These are phyloP conservation scores for Andrena bucephala DNA, from an alignment of 2,888 invertebrate genomes.

Conservation along the genomic window DNA sequence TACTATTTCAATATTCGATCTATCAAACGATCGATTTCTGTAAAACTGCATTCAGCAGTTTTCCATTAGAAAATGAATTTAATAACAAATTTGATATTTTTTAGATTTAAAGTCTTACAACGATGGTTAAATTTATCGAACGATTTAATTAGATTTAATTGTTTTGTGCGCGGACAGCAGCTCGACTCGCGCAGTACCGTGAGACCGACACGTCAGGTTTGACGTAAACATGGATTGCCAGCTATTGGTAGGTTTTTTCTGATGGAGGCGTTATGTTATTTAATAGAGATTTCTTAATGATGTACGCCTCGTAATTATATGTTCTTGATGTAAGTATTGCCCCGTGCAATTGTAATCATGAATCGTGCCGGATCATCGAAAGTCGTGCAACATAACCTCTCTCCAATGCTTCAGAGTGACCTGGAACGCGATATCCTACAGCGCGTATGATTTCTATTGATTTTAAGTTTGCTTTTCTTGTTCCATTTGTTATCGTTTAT, in stretches of 20 bases:
- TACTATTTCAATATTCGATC: too few relatives aligned
- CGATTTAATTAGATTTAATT: neutral
- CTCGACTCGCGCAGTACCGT: slow-evolving; percentile 17
- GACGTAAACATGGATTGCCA: slow-evolving; percentile 79
- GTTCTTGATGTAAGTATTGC: slow-evolving; percentile 49
- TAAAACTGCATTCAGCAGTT: too few relatives aligned
- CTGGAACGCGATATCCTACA: slow-evolving; percentile 57
- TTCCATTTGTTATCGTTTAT: slow-evolving; percentile 31
- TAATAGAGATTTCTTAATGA: slow-evolving; percentile 45
- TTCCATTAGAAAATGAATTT: too few relatives aligned
- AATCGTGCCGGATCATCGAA: slow-evolving; percentile 68
- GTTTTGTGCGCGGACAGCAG: neutral
- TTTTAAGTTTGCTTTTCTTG: slow-evolving; percentile 46
- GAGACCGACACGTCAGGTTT: slow-evolving; percentile 56
- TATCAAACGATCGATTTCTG: too few relatives aligned
- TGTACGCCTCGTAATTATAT: slow-evolving; percentile 57
- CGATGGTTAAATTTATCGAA: neutral
- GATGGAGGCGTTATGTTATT: slow-evolving; percentile 45
- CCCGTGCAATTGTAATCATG: slow-evolving; percentile 57
- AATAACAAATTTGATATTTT: too few relatives aligned
- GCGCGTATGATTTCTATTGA: slow-evolving; percentile 63
- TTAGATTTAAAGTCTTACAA: neutral
- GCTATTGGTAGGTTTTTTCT: slow-evolving; percentile 76
- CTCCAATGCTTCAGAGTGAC: slow-evolving; percentile 58
- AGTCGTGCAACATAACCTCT: slow-evolving; percentile 73